These are phyloP conservation scores for Sebastes oblongus DNA, from an alignment of 2,797 vertebrate genomes.

Conservation along the genomic window DNA sequence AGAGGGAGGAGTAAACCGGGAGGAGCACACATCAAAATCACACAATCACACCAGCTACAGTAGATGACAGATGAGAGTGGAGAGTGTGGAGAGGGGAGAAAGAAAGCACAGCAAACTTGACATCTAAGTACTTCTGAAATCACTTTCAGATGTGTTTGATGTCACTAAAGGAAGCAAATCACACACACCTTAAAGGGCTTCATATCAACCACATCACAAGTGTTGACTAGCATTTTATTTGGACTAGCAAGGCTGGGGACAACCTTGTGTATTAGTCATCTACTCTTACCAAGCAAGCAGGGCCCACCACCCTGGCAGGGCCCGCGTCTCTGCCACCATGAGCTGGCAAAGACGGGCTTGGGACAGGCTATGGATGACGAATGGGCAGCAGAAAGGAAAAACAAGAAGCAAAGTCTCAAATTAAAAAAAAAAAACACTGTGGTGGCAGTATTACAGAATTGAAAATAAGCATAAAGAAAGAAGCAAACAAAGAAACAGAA, in stretches of 20 bases:
- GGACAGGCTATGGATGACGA: conserved; percentile 76
- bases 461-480: background rate
- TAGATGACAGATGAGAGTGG: background rate
- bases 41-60: conserved; percentile 32
- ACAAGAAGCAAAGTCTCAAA: conserved; percentile 46
- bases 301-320: conserved; percentile 78
- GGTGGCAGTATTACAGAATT: background rate
- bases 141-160: conserved; percentile 25
- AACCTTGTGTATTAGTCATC: conserved; percentile 15
- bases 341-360: conserved; percentile 76
- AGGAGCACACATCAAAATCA: conserved; percentile 35
- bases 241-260: conserved; percentile 12
- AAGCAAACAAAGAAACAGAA: conserved; percentile 8
- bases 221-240: background rate
- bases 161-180: conserved; percentile 30
- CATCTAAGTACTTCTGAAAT: conserved; percentile 43
- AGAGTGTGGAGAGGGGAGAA: conserved; percentile 7
- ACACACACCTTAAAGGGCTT: conserved; percentile 22
- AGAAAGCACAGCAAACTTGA: conserved; percentile 44
- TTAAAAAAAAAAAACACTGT: background rate
- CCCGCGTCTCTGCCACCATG: conserved; percentile 77
- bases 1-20: conserved; percentile 31
- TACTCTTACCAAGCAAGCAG: conserved; percentile 79
- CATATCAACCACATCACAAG: conserved; percentile 32
- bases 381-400: conserved; percentile 54